phyloP scores from a whole-genome alignment of 2,113 vertebrate genomes.

The Oophaga pumilio region DNA sequence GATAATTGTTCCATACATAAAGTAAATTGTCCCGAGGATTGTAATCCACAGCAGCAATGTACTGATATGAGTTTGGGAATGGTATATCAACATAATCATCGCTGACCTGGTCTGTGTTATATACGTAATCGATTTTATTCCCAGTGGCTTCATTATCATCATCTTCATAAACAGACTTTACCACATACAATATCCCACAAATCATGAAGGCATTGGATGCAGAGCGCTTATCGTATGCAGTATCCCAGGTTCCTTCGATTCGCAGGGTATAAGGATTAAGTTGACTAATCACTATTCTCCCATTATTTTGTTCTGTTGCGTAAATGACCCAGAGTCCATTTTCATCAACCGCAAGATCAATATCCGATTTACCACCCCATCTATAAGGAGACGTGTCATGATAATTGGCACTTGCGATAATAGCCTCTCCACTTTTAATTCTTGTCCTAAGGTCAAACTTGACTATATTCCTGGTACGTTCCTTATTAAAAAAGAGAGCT shows the following conservation, averaged over 20 bases:
- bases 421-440: conserved; percentile 97
- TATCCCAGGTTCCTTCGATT: conserved; percentile 97
- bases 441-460: conserved; percentile 96
- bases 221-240: conserved; percentile 94
- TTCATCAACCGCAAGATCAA: conserved; percentile 95
- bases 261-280: conserved; percentile 94
- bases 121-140: conserved; percentile 98
- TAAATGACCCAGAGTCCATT: conserved; percentile 99
- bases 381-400: conserved; percentile 97
- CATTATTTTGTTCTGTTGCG: conserved; percentile 97
- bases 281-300: conserved; percentile 95
- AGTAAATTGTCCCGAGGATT: conserved; percentile 97
- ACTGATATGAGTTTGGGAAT: conserved; percentile 98
- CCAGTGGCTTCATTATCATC: conserved; percentile 97
- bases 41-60: conserved; percentile 99
- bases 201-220: conserved; percentile 99
- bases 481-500: conserved; percentile 98
- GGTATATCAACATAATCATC: conserved; percentile 92
- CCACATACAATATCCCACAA: conserved; percentile 95
- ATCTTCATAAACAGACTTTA: conserved; percentile 96
- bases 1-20: conserved; percentile 99
- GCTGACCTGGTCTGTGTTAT: conserved; percentile 95
- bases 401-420: conserved; percentile 97
- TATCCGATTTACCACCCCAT: conserved; percentile 98
- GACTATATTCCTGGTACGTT: conserved; percentile 96